phyloP scores from a whole-genome alignment of 2,888 invertebrate genomes.

The Latrodectus hesperus region DNA sequence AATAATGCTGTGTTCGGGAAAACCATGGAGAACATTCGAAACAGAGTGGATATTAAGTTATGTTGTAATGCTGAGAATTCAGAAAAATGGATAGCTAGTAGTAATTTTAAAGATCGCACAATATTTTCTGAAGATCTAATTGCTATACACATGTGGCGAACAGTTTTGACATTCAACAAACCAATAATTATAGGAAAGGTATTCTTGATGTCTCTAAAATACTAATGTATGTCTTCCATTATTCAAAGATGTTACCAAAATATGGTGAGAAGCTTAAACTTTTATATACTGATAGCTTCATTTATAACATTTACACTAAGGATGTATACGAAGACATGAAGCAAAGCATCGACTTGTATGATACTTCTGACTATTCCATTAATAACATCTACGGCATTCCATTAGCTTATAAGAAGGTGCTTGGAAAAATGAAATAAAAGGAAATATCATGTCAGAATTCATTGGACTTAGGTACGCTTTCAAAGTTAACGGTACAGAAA shows the following conservation, averaged over 20 bases:
- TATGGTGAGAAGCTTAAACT: not conserved
- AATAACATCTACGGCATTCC: not conserved
- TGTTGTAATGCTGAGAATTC: slow-evolving; percentile 22
- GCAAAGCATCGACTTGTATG: slow-evolving; percentile 4
- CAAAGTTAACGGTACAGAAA: not conserved
- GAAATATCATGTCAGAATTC: slow-evolving; percentile 17
- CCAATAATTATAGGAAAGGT: not conserved
- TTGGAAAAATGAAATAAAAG: slow-evolving; percentile 32
- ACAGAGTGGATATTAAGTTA: slow-evolving; percentile 72
- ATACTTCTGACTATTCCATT: slow-evolving; percentile 12
- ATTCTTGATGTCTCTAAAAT: not conserved
- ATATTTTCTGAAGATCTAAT: too few relatives aligned
- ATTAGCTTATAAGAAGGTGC: slow-evolving; percentile 13
- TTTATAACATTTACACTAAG: not conserved
- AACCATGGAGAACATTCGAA: slow-evolving; percentile 73
- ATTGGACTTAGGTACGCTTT: slow-evolving; percentile 21
- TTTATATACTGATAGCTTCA: not conserved
- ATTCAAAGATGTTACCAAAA: not conserved
- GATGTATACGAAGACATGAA: not conserved
- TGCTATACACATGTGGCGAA: not conserved
- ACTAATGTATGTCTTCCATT: not conserved
- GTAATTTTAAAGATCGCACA: slow-evolving; percentile 38
- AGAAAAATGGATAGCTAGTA: slow-evolving; percentile 32
- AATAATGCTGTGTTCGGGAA: slow-evolving; percentile 74
- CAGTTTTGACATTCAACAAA: not conserved